phyloP scores from a whole-genome alignment of 2,797 vertebrate genomes.

The Paramormyrops hopkinsi region DNA sequence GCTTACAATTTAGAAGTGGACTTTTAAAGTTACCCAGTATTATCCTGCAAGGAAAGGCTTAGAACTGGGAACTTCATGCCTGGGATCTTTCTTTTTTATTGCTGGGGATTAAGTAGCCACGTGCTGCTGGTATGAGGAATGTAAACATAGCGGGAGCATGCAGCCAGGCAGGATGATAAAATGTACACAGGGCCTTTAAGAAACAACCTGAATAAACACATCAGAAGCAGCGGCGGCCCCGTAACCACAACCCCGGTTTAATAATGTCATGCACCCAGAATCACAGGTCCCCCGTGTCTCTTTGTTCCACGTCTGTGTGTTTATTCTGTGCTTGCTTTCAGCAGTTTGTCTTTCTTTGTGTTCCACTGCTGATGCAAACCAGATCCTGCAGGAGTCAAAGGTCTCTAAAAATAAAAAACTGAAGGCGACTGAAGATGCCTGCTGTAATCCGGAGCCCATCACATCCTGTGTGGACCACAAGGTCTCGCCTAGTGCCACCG shows the following conservation, averaged over 20 bases:
- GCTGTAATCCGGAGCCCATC: conserved; percentile 45
- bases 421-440: conserved; percentile 9
- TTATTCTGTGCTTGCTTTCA: background rate
- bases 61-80: background rate
- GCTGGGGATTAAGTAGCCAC: background rate
- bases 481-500: background rate
- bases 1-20: background rate
- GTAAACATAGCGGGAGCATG: conserved; percentile 4
- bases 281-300: background rate
- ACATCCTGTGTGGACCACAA: background rate
- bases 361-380: conserved; percentile 9
- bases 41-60: background rate
- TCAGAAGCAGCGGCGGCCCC: background rate
- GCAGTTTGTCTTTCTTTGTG: background rate
- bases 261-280: conserved; percentile 2
- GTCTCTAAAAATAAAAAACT: conserved; percentile 7
- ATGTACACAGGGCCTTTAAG: conserved; percentile 18
- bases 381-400: background rate
- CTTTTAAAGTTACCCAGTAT: background rate
- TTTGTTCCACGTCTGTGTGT: background rate
- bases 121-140: background rate
- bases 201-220: conserved; percentile 18
- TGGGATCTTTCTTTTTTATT: background rate
- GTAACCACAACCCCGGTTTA: background rate
- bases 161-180: background rate